Base-by-base conservation (phyloP, 1,140 invertebrate genomes). In the Polypedilum pembai region DNA sequence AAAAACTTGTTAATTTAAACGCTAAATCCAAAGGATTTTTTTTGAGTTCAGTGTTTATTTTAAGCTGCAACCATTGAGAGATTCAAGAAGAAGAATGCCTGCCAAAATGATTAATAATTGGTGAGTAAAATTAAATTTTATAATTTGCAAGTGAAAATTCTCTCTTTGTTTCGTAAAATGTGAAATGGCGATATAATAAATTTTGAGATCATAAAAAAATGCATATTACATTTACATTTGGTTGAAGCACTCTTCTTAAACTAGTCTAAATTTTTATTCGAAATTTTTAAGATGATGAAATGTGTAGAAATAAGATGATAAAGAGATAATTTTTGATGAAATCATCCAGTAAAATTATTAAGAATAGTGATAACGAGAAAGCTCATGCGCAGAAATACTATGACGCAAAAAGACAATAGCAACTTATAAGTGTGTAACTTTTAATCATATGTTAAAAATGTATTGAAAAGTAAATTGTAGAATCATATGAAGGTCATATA, bases 71-170 rank as follows among this genome's bases (percentile, higher is more conserved):
- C 65, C 65, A 69, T 69, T 69, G 65, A 69, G 65, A 69, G 20
- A 69, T 69, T 18, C 65, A 69, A 69, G 18, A 18, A 69, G 4
- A 18, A 69, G 4, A 18, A 69, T 69, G 65, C 65, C 65, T 69
- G 65, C 65, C 18, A 69, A 69, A 21, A 69, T 69, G 65, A 69
- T 69, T 69, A 69, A 69, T 69, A 69, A 69, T 69, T 21, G 65
- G 65, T 69, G 17, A 69, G 65, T 69, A 8, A 20, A 69, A 69
- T 21, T 21, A 69, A 69, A 18, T 18, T 56, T 56, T 56, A n/a
- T 56, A 12, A 8, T 56, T 15, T 56, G 8, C 10, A 56, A 56
- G 45, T 56, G 45, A 56, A 56, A 56, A n/a, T 56, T 56, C 45
- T 56, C n/a, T 56, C 45, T 56, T 56, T 56, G 45, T 56, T 56